phyloP scores from a whole-genome alignment of 2,797 vertebrate genomes.

The Trichosurus vulpecula region DNA sequence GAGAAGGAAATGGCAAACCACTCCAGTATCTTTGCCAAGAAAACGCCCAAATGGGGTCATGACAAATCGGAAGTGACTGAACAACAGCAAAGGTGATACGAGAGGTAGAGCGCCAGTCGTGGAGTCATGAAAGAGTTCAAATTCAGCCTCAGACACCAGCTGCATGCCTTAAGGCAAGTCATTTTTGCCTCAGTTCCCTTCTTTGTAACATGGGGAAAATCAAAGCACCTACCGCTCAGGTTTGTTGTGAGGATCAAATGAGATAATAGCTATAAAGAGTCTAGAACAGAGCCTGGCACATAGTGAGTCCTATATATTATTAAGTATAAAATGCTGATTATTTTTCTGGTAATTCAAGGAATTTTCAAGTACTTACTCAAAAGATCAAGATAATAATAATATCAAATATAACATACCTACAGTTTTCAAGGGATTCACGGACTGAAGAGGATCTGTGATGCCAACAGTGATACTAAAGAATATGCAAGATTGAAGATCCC shows the following conservation, averaged over 20 bases:
- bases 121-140: background rate
- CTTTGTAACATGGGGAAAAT: background rate
- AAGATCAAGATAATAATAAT: background rate
- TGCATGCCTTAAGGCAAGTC: background rate
- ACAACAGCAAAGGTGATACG: background rate
- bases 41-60: too few species aligned
- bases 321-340: background rate
- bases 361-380: background rate
- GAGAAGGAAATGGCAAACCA: too few species aligned
- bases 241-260: background rate
- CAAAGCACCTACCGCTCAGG: too few species aligned
- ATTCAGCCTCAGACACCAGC: background rate
- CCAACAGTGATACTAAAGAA: slow-evolving; percentile 61
- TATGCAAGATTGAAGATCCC: slow-evolving; percentile 63
- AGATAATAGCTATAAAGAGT: background rate
- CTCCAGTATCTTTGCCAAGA: too few species aligned
- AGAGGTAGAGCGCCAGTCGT: background rate
- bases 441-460: slow-evolving; percentile 69
- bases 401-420: slow-evolving; percentile 60
- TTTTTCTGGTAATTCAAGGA: background rate
- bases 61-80: too few species aligned
- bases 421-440: slow-evolving; percentile 57
- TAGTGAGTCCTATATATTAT: background rate
- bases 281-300: background rate
- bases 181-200: background rate